Evolutionary conservation across 2,888 invertebrate species (phyloP).

Genomic region (Parnassius apollo): DNA sequence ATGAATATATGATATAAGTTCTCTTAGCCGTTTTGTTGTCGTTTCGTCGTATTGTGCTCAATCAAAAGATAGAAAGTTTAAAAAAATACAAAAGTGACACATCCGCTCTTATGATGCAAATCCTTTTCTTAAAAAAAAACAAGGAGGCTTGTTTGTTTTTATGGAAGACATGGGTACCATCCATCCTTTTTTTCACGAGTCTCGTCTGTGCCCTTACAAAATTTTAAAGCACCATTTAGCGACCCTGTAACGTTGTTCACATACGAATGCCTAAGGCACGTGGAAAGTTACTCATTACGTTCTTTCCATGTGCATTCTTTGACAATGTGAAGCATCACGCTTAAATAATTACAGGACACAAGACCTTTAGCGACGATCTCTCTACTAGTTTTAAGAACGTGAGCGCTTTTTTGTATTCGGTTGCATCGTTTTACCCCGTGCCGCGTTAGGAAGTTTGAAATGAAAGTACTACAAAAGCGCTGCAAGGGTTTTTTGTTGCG

Average conservation of each 20-base stretch:
- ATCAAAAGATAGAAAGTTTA: not conserved
- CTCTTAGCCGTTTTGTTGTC: not conserved
- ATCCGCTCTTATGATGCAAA: not conserved
- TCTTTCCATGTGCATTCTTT: slow-evolving; percentile 16
- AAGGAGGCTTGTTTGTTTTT: slow-evolving; percentile 20
- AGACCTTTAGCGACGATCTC: not conserved
- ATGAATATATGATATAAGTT: too few species aligned
- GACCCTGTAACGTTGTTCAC: slow-evolving; percentile 14
- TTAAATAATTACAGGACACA: slow-evolving; percentile 23
- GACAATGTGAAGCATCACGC: slow-evolving; percentile 20
- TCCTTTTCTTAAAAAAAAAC: slow-evolving; percentile 3
- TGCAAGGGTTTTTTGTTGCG: slow-evolving; percentile 1
- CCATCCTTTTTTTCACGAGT: slow-evolving; percentile 11
- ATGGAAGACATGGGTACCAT: slow-evolving; percentile 9
- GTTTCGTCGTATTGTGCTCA: not conserved
- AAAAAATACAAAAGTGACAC: slow-evolving; percentile 8
- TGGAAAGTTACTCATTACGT: slow-evolving; percentile 17
- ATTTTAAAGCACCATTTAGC: slow-evolving; percentile 18
- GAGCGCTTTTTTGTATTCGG: slow-evolving; percentile 11
- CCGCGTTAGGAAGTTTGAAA: not conserved
- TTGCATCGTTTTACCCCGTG: slow-evolving; percentile 2
- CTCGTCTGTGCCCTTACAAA: slow-evolving; percentile 18
- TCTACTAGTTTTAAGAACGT: slow-evolving; percentile 3
- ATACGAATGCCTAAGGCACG: slow-evolving; percentile 15
- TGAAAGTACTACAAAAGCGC: slow-evolving; percentile 7